Base-by-base conservation (phyloP, 1,140 invertebrate genomes). In the Euwallacea similis region DNA sequence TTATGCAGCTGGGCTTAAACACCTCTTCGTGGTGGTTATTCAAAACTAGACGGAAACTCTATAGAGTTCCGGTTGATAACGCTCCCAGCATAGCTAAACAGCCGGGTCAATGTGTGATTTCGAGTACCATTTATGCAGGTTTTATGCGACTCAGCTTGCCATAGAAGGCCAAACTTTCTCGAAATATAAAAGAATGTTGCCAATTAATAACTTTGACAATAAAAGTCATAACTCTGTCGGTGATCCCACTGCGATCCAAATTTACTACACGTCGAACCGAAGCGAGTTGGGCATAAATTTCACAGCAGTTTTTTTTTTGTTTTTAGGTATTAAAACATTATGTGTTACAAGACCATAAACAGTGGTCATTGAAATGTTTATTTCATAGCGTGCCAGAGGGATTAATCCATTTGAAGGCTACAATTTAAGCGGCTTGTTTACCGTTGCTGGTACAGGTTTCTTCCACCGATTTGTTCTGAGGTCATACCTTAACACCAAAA, bases 191-290 rank as follows among this genome's bases (percentile, higher is more conserved):
- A 54, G 54, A 65, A 50, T 65, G 63, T 65, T 65, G 63, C 46
- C 63, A 65, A 65, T 65, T 65, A 65, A 65, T 65, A 54, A 65
- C 54, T 65, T 65, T 65, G 63, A 65, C 63, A 65, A 65, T 65
- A 65, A 65, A 65, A 54, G 63, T 65, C 63, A 65, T 65, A 65
- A 65, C 63, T 65, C 47, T 50, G 42, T 11, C 44, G 63, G 47
- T 11, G 60, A 44, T 10, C 63, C 63, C 63, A 55, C 63, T 53
- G 63, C 9, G 63, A 41, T 54, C 63, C 50, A 41, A 65, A 65
- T 65, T 65, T 65, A 65, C 10, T 53, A 33, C 63, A 11, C 21
- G 63, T 65, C 47, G 63, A 65, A 65, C 47, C 13, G 11, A 11
- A 7, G 46, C 53, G 33, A 65, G 61, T 21, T 42, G 10, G 10